These are phyloP conservation scores for Heliconius erato DNA, from an alignment of 2,888 invertebrate genomes.

Conservation along the genomic window DNA sequence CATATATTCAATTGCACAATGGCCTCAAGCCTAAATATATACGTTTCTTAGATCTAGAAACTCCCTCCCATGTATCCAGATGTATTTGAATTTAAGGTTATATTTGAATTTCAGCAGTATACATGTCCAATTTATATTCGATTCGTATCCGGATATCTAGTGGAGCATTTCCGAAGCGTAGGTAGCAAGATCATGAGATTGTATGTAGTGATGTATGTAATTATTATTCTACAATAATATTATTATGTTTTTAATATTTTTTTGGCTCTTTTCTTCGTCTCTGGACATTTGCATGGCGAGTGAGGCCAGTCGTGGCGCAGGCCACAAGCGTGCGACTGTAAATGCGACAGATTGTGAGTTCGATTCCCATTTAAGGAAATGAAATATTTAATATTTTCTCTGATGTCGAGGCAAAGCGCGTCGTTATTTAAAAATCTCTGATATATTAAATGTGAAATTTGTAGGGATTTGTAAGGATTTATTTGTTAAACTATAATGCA, in stretches of 20 bases:
- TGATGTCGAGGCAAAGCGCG: not conserved
- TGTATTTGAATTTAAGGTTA: slow-evolving; percentile 20
- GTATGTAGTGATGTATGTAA: not conserved
- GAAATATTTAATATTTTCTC: not conserved
- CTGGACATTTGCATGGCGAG: too few relatives aligned
- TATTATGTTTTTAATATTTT: too few relatives aligned
- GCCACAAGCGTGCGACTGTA: not conserved
- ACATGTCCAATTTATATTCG: slow-evolving; percentile 20
- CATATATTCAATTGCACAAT: not conserved
- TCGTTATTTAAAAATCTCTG: too few relatives aligned
- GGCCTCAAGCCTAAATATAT: not conserved
- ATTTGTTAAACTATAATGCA: too few relatives aligned
- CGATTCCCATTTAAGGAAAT: not conserved
- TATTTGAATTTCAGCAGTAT: slow-evolving; percentile 18
- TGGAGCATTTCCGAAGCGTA: not conserved
- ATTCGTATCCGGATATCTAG: slow-evolving; percentile 2
- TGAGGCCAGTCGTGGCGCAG: not conserved
- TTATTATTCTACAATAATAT: not conserved
- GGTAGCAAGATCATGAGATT: not conserved
- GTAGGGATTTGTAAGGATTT: too few relatives aligned
- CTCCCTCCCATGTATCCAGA: not conserved
- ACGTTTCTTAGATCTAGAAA: not conserved
- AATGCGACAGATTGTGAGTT: not conserved
- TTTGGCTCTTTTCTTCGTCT: too few relatives aligned
- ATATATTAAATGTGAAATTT: too few relatives aligned